A percentile compares a stretch with the other conserved stretches of the same genome.
Evolutionary conservation across 92 coral and sea anemone genomes (phyloP).

Genomic region (Epizoanthus scotinus): DNA sequence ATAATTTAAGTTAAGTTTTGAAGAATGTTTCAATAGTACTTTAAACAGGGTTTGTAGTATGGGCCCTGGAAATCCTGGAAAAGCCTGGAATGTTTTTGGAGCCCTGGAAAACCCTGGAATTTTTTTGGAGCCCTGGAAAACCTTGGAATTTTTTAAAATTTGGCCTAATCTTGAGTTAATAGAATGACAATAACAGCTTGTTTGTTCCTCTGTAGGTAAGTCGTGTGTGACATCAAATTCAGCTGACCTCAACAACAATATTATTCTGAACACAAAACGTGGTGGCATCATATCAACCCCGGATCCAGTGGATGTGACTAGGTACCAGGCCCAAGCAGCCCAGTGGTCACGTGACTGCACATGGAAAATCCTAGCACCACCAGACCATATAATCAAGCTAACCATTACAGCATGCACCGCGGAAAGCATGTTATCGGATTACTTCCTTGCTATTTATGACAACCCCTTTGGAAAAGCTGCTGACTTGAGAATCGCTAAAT

Average conservation of each 20-base stretch:
- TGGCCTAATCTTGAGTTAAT: too few species aligned
- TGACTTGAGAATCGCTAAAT: neutral
- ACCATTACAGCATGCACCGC: conserved; percentile 3
- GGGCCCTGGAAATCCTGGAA: too few species aligned
- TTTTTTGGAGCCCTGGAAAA: neutral
- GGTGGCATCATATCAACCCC: conserved; percentile 27
- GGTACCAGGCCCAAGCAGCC: neutral
- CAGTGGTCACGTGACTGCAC: neutral
- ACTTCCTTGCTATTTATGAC: conserved; percentile 24
- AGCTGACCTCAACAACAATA: conserved; percentile 28
- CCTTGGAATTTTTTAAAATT: neutral
- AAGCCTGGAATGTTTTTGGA: too few species aligned
- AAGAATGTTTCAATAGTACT: too few species aligned
- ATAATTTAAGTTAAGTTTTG: too few species aligned
- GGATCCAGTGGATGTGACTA: neutral
- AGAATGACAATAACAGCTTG: neutral
- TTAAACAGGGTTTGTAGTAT: too few species aligned
- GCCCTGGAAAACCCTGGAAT: neutral
- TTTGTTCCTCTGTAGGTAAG: neutral
- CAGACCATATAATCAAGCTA: conserved; percentile 5
- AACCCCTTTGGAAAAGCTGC: conserved; percentile 17
- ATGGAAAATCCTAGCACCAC: conserved; percentile 29
- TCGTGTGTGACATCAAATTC: conserved; percentile 22
- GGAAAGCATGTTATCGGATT: neutral
- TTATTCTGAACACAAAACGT: conserved; percentile 8